Evolutionary conservation across 1,140 invertebrate genomes (phyloP), one percentile per base, ranked within the genome.

Genomic region (Arctopsyche grandis): DNA sequence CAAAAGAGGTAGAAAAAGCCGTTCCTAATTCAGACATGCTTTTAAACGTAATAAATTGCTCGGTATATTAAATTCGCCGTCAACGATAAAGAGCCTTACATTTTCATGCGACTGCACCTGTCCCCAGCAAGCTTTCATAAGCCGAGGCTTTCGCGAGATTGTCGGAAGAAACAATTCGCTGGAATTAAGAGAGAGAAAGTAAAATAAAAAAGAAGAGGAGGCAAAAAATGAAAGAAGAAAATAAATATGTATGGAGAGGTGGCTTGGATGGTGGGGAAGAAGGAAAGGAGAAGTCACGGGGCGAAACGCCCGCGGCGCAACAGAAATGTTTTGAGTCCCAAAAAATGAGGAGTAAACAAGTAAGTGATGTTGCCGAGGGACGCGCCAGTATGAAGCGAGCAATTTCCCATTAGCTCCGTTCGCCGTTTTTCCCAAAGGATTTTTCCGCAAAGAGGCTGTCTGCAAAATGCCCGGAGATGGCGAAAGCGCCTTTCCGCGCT

Each of bases 31-130:
- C 81, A 66, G 81, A 75, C 81, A 79, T 79, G 81, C 79, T 82
- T 82, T 82, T 80, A 82, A 82, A 80, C 74, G 81, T 80, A 82
- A 82, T 82, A 82, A 82, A 80, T 82, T 82, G 79, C 79, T 69
- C 26, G 73, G 81, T 80, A 82, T 82, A 82, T 82, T 82, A 80
- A 82, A 82, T 82, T 80, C 79, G 70, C 69, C 79, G 44, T 80
- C 77, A 43, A 77, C 79, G 58, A 66, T 82, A 78, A 82, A 80
- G 71, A 16, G 58, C 44, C 56, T 82, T 52, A 75, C 77, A 75
- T 82, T 78, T 79, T 82, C 77, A 63, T 80, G 38, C 79, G 77
- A 79, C 77, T 77, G 75, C 81, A 82, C 74, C 74, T 76, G 74
- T 76, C 74, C 74, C 58, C 56, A 60, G 69, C 66, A 76, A 73